Conservation (phyloP, 2,797 vertebrate species). For the Ibycter americanus region DNA sequence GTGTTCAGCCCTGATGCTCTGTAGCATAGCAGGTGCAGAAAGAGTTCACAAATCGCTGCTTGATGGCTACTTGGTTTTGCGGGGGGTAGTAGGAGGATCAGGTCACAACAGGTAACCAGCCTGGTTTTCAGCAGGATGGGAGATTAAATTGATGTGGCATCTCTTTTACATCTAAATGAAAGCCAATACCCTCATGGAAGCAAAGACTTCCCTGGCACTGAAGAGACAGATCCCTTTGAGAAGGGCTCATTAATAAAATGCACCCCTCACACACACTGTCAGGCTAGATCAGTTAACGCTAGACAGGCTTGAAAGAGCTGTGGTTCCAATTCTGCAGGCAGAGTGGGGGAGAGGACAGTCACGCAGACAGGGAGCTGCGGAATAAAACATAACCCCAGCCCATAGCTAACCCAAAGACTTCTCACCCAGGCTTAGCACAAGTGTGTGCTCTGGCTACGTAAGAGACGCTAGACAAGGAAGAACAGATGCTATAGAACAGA, state of each 20-base stretch:
- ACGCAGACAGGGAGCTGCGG: not conserved
- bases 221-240: slow-evolving; percentile 59
- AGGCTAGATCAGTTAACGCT: slow-evolving; percentile 29
- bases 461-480: not conserved
- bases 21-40: not conserved
- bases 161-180: slow-evolving; percentile 61
- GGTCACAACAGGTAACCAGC: slow-evolving; percentile 35
- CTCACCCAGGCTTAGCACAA: not conserved
- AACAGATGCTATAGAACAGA: not conserved
- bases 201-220: slow-evolving; percentile 57
- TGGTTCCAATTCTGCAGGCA: slow-evolving; percentile 1
- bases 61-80: not conserved
- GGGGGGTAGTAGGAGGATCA: not conserved
- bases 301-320: not conserved
- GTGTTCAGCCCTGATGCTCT: not conserved
- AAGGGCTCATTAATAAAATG: slow-evolving; percentile 67
- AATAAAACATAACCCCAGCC: not conserved
- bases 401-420: not conserved
- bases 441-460: not conserved
- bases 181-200: slow-evolving; percentile 62
- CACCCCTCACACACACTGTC: slow-evolving; percentile 47
- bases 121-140: not conserved
- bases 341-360: not conserved
- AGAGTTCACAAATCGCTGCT: not conserved
- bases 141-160: not conserved